Conservation (phyloP, 2,888 invertebrate species). For the Volucella bombylans region DNA sequence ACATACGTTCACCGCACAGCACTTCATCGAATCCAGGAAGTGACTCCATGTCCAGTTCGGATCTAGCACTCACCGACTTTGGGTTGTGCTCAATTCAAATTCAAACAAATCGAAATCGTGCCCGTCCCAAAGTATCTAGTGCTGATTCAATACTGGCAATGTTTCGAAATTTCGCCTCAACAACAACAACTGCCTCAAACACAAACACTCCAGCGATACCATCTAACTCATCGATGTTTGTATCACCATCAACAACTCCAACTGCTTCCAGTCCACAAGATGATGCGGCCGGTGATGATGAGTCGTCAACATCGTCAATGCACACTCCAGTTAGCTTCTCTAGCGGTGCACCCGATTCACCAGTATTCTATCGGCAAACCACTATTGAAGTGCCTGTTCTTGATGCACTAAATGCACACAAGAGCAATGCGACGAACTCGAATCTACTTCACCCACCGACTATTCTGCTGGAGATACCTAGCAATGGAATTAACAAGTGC, state of each 20-base stretch:
- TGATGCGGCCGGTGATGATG: conserved; percentile 87
- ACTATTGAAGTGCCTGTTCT: conserved; percentile 86
- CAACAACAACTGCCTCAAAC: conserved; percentile 79
- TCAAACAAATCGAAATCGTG: conserved; percentile 76
- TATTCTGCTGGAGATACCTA: conserved; percentile 90
- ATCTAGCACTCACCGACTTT: conserved; percentile 85
- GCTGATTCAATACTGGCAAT: conserved; percentile 91
- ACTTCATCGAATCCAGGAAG: conserved; percentile 90
- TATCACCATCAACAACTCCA: conserved; percentile 88
- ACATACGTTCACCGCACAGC: conserved; percentile 86
- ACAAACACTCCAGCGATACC: conserved; percentile 82
- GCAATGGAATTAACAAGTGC: conserved; percentile 87
- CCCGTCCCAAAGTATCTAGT: conserved; percentile 87
- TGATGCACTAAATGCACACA: conserved; percentile 87
- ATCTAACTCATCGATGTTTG: conserved; percentile 84
- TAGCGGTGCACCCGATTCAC: conserved; percentile 86
- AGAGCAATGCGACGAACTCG: conserved; percentile 82
- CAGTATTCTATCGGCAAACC: conserved; percentile 83
- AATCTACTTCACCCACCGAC: conserved; percentile 88
- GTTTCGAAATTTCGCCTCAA: conserved; percentile 89
- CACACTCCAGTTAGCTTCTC: conserved; percentile 85
- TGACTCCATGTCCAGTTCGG: conserved; percentile 89
- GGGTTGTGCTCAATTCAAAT: conserved; percentile 79
- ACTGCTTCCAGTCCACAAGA: conserved; percentile 90
- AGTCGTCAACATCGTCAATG: conserved; percentile 87